Base-by-base conservation (phyloP, 30 jellyfish, hydroid and myxozoan species). In the Sanderia malayensis region DNA sequence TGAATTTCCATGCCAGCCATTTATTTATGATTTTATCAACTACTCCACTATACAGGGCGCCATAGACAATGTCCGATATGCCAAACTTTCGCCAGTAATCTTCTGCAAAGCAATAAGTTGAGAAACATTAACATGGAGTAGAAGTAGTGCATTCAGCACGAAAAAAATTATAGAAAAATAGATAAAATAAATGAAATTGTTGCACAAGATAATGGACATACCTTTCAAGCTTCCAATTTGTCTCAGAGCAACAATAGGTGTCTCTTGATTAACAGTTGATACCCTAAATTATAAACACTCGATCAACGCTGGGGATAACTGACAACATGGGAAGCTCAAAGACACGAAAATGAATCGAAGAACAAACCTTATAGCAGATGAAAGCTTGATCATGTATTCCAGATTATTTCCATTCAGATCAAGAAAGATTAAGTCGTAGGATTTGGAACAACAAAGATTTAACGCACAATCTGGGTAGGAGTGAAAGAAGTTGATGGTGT, bases 401-500 rank as follows among this genome's bases (percentile, higher is more conserved):
- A 78, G 46, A 29, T 18, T 34, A n/a, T 78, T 82, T 18, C 73
- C 70, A 61, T 85, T 73, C 26, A 85, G 76, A 49, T 85, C 96
- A 19, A 83, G 31, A 49, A 85, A 34, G 61, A 85, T 85, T 58
- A 85, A 72, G 37, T 33, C 44, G 69, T 63, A 85, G 7, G 66
- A 21, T 1, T 37, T 49, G 3, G 63, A 11, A 25, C 77, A 25
- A 6, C 92, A 62, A 15, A 65, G 69, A 19, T 81, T 83, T 8
- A 33, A 76, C 4, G 96, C 86, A 24, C 77, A 49, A 23, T 85
- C 96, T 0, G 96, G 96, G 34, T 66, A 70, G 74, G 87, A 85
- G 46, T 85, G 86, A 10, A 33, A 47, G 18, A 76, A 82, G 8
- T 76, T 82, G 37, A 66, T 21, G n/a, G n/a, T n/a, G 27, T 77